These are phyloP conservation scores for Coptotermes formosanus DNA, from an alignment of 1,140 invertebrate genomes.

Conservation along the genomic window DNA sequence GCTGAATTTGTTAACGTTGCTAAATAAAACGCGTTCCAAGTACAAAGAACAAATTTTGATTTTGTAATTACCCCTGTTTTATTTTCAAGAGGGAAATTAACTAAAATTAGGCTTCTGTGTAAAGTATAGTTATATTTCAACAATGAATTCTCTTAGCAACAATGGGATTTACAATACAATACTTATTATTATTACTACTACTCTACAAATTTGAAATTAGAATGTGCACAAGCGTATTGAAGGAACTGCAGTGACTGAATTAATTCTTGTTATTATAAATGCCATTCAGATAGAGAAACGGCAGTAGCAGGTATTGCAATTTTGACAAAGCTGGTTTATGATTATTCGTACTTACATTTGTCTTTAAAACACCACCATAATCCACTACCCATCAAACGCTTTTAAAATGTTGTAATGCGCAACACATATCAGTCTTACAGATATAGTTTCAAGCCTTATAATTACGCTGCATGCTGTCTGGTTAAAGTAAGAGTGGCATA, in stretches of 20 bases:
- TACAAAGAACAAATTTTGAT: too few species aligned
- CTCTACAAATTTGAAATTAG: background rate
- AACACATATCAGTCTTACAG: background rate
- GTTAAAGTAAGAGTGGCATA: background rate
- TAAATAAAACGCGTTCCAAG: too few species aligned
- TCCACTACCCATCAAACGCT: background rate
- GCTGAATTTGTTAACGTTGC: too few species aligned
- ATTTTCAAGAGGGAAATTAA: too few species aligned
- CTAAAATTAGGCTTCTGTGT: background rate
- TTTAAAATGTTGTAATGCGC: background rate
- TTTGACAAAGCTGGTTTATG: background rate
- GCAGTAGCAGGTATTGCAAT: background rate
- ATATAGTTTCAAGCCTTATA: background rate
- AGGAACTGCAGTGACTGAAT: background rate
- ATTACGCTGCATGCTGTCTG: background rate
- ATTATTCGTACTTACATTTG: background rate
- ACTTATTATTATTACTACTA: background rate
- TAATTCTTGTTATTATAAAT: background rate
- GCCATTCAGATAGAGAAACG: background rate
- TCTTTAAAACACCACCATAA: background rate
- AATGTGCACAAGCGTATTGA: background rate
- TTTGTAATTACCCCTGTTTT: too few species aligned
- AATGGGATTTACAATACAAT: background rate
- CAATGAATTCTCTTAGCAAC: background rate
- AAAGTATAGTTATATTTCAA: background rate